Percentiles rank a stretch among this genome's conserved stretches.
These are phyloP conservation scores for Chymomyza fuscimana DNA, from an alignment of 2,888 invertebrate species.

Conservation along the genomic window DNA sequence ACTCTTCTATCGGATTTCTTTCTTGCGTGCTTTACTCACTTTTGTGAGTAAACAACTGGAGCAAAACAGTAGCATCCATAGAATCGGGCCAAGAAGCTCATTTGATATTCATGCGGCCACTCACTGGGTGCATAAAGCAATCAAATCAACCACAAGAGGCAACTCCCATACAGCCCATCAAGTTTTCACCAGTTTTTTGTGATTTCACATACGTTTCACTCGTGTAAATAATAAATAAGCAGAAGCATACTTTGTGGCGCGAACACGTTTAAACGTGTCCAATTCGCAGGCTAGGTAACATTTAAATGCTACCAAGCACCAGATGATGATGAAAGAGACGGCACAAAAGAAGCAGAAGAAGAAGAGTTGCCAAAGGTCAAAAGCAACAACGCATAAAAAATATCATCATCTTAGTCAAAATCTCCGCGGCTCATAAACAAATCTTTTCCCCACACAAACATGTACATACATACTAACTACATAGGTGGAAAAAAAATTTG, in stretches of 20 bases:
- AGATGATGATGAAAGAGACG: no score
- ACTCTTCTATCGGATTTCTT: no score
- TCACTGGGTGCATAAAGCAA: constrained; percentile 78
- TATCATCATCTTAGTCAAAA: background rate
- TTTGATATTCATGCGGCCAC: constrained; percentile 77
- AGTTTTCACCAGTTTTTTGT: constrained; percentile 57
- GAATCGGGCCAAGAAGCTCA: constrained; percentile 42
- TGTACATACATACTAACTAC: no score
- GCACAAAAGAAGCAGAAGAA: no score
- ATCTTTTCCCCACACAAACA: no score
- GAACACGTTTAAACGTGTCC: background rate
- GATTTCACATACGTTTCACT: constrained; percentile 68
- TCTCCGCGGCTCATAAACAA: background rate
- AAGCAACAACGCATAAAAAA: constrained; percentile 15
- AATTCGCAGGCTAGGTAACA: background rate
- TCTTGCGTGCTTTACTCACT: no score
- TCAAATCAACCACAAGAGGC: constrained; percentile 74
- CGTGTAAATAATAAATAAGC: constrained; percentile 76
- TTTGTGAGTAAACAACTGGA: no score
- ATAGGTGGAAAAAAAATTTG: no score
- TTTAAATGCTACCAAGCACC: background rate
- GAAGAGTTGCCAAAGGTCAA: constrained; percentile 10
- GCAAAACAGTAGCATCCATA: background rate
- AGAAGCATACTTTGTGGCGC: constrained; percentile 63
- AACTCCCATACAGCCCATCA: constrained; percentile 22